phyloP scores from a whole-genome alignment of 2,797 vertebrate species.

The Crocidura indochinensis region DNA sequence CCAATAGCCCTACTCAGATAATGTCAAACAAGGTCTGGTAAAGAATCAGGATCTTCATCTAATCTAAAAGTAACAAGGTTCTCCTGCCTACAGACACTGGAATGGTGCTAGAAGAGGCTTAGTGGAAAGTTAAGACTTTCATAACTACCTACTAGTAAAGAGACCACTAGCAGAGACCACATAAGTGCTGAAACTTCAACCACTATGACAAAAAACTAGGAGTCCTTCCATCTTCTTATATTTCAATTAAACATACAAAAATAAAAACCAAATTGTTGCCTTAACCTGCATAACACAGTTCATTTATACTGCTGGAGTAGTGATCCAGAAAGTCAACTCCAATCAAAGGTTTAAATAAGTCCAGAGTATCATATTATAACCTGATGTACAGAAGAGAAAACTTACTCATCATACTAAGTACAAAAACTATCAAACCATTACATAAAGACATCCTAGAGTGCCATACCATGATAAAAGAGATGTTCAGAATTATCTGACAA shows the following conservation, averaged over 20 bases:
- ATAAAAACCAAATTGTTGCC: background rate
- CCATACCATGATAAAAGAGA: background rate
- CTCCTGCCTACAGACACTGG: no score
- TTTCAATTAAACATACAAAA: background rate
- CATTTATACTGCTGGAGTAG: background rate
- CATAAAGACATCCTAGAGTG: no score
- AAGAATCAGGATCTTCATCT: background rate
- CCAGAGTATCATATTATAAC: background rate
- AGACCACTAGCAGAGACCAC: background rate
- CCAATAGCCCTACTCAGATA: background rate
- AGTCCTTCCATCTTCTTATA: background rate
- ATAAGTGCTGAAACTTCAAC: background rate
- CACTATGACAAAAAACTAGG: background rate
- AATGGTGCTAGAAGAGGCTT: background rate
- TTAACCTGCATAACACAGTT: background rate
- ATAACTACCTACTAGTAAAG: background rate
- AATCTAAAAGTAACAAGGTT: background rate
- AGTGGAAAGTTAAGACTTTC: background rate
- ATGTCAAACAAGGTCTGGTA: background rate
- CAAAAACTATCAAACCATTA: background rate
- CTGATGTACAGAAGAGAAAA: background rate
- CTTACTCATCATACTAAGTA: background rate
- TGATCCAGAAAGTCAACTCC: background rate
- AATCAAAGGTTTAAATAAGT: background rate
- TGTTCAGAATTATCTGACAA: background rate